phyloP scores from a whole-genome alignment of 2,113 vertebrate species.

The Tyto alba region DNA sequence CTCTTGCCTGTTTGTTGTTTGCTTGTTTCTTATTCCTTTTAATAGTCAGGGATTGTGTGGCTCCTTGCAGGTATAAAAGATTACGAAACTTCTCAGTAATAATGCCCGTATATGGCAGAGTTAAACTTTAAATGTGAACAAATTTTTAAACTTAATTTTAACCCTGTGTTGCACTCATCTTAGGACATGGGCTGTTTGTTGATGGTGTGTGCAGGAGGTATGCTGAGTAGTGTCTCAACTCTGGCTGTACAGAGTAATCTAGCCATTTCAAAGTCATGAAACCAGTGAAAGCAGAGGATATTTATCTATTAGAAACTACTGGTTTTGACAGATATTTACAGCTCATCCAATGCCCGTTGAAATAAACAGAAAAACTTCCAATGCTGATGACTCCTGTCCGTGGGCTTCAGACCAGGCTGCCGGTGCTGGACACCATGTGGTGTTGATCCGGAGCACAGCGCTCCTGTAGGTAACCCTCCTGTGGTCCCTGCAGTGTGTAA shows the following conservation, averaged over 20 bases:
- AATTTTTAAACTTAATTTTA: neutral
- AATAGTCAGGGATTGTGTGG: neutral
- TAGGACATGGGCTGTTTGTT: neutral
- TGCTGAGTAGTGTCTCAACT: neutral
- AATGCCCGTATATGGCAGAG: neutral
- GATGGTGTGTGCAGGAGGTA: rapidly evolving
- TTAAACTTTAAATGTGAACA: neutral
- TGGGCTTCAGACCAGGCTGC: neutral
- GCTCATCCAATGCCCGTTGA: neutral
- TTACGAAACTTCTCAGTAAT: neutral
- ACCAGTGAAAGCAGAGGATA: neutral
- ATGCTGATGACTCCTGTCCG: neutral
- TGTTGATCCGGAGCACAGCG: neutral
- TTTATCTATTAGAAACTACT: neutral
- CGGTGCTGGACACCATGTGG: rapidly evolving
- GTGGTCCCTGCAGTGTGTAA: rapidly evolving
- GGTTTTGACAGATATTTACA: neutral
- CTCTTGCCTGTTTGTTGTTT: neutral
- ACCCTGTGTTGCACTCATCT: neutral
- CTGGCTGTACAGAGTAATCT: neutral
- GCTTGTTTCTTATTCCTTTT: rapidly evolving
- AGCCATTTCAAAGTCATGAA: neutral
- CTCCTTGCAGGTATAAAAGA: neutral
- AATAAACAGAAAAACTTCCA: neutral
- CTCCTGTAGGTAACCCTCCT: neutral